Evolutionary conservation across 2,113 vertebrate species (phyloP).

Genomic region (Sceloporus tristichus): DNA sequence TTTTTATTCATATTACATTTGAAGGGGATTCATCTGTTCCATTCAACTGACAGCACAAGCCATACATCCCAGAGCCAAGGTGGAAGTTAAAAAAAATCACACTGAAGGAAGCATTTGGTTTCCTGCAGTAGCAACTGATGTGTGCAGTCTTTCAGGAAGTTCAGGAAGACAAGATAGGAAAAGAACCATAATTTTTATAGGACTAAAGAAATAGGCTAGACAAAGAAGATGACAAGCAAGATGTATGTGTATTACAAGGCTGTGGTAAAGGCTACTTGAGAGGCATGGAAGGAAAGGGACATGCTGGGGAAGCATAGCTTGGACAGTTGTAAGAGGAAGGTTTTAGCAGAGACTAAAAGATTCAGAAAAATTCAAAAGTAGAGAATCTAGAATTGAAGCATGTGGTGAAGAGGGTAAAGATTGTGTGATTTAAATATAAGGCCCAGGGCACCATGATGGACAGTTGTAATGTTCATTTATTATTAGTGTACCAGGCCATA

Average conservation of each 20-base stretch:
- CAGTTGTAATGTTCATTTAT: neutral
- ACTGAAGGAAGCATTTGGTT: neutral
- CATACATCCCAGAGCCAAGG: neutral
- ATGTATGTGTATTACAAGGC: neutral
- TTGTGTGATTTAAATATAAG: neutral
- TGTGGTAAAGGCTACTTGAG: neutral
- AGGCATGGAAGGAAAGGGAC: neutral
- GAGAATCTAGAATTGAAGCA: neutral
- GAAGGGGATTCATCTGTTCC: neutral
- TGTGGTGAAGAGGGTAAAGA: neutral
- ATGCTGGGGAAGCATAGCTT: neutral
- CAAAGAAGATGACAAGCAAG: neutral
- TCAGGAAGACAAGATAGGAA: neutral
- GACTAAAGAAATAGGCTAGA: neutral
- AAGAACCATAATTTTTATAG: neutral
- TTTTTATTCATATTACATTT: too few relatives aligned
- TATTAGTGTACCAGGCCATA: neutral
- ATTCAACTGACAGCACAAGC: neutral
- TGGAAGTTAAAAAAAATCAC: neutral
- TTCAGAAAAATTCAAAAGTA: neutral
- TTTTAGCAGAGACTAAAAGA: neutral
- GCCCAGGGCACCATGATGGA: neutral
- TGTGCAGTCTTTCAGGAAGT: neutral
- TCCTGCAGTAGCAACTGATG: neutral
- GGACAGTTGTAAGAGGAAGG: too few relatives aligned